Conservation (phyloP, 2,888 invertebrate species). For the Latrodectus hesperus region DNA sequence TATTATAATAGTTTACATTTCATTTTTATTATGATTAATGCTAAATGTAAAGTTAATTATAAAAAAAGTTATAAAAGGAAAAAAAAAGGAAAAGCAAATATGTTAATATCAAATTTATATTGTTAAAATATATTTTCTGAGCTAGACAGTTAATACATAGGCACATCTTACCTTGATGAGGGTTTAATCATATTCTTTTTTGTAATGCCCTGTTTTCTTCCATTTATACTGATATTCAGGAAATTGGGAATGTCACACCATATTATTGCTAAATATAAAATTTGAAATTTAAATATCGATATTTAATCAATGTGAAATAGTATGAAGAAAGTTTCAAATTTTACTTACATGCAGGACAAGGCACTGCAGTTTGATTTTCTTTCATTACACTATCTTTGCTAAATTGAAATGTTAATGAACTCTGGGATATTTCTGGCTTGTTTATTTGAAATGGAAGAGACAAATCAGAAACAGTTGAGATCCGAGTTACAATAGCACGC, state of each 20-base stretch:
- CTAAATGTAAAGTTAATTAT: too few species aligned
- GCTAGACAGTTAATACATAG: background rate
- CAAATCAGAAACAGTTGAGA: conserved; percentile 70
- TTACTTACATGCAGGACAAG: conserved; percentile 58
- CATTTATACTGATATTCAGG: conserved; percentile 83
- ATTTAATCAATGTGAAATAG: background rate
- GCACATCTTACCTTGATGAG: conserved; percentile 73
- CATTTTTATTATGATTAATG: too few species aligned
- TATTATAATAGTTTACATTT: too few species aligned
- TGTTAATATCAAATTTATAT: background rate
- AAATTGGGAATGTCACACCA: conserved; percentile 77
- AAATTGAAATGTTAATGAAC: conserved; percentile 70
- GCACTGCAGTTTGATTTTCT: conserved; percentile 29
- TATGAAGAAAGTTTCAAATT: background rate
- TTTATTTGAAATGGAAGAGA: conserved; percentile 71
- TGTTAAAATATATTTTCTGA: background rate
- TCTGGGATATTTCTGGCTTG: conserved; percentile 72
- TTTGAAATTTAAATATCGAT: background rate
- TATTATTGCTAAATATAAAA: conserved; percentile 80
- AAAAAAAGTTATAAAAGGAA: background rate
- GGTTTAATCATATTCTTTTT: conserved; percentile 79
- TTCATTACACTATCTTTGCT: conserved; percentile 73
- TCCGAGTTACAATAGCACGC: conserved; percentile 77
- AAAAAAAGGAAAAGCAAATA: background rate
- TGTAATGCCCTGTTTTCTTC: conserved; percentile 85